Base-by-base conservation (phyloP, 2,888 invertebrate genomes). In the Epinotia demarniana region DNA sequence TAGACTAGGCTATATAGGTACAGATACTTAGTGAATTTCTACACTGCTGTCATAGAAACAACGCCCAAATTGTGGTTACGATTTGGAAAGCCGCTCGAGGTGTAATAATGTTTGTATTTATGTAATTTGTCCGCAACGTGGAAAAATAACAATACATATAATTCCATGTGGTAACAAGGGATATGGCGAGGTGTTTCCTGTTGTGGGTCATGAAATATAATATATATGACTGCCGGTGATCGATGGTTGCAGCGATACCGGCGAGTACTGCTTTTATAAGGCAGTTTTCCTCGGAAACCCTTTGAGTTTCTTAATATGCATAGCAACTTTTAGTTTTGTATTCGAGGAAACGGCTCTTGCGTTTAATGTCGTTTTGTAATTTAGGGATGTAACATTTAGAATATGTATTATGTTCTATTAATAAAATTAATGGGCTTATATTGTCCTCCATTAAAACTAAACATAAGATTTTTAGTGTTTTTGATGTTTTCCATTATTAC, bases 211-310 rank as follows among this genome's bases (percentile, higher is more conserved):
- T 73, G 67, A 67, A 61, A 49, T 60, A 71, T 55, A 60, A 67
- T 55, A 49, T 60, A 71, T 55, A 60, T 60, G 60, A 67, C 33
- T 27, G 19, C 49, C 43, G 9, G 57, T 73, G 73, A 73, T 73
- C 55, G 73, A 73, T 73, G 53, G 55, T 55, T 73, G 73, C 39
- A 73, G 68, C 27, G 18, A 57, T 27, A 23, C 68, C 12, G 27
- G 53, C 43, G 49, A 16, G 2, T 27, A 13, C 23, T 19, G 53
- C 39, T 68, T 73, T 73, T 61, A 19, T 60, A 73, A 43, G 8
- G 27, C 49, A 49, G 46, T 27, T 43, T 46, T 58, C 49, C 57
- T 66, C 57, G 23, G 33, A 27, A 66, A 16, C 57, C 58, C 60
- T 27, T 72, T 57, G 39, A 4, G 9, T 57, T 53, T 53, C 53